Conservation (phyloP, 2,113 vertebrate genomes). For the Leptosomus discolor region DNA sequence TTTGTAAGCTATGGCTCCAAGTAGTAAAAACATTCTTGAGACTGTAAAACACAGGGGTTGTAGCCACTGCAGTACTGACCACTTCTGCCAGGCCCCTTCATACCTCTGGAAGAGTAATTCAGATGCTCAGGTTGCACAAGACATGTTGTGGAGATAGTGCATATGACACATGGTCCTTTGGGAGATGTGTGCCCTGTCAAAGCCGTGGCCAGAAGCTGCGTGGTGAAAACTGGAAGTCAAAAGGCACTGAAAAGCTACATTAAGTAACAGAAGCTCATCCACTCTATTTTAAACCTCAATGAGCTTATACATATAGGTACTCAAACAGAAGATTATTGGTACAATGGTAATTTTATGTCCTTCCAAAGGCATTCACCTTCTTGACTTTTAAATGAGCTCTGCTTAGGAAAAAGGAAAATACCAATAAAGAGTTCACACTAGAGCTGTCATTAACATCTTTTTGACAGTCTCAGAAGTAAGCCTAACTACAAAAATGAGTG, state of each 20-base stretch:
- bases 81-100: not conserved
- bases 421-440: not conserved
- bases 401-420: not conserved
- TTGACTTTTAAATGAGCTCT: not conserved
- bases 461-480: not conserved
- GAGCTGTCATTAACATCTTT: not conserved
- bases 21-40: not conserved
- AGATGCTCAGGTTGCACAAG: not conserved
- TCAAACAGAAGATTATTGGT: not conserved
- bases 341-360: not conserved
- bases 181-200: not conserved
- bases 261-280: not conserved
- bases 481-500: not conserved
- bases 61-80: not conserved
- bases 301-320: not conserved
- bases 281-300: not conserved
- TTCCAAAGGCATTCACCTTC: not conserved
- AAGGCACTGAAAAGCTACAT: not conserved
- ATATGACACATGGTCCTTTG: not conserved
- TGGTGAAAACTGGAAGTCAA: not conserved
- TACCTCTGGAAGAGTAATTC: not conserved
- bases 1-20: not conserved
- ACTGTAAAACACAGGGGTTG: not conserved
- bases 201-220: not conserved
- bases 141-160: accelerated